Percentiles rank a stretch among this genome's conserved stretches.
Evolutionary conservation across 2,888 invertebrate genomes (phyloP).

Genomic region (Scaptodrosophila latifasciaeformis): DNA sequence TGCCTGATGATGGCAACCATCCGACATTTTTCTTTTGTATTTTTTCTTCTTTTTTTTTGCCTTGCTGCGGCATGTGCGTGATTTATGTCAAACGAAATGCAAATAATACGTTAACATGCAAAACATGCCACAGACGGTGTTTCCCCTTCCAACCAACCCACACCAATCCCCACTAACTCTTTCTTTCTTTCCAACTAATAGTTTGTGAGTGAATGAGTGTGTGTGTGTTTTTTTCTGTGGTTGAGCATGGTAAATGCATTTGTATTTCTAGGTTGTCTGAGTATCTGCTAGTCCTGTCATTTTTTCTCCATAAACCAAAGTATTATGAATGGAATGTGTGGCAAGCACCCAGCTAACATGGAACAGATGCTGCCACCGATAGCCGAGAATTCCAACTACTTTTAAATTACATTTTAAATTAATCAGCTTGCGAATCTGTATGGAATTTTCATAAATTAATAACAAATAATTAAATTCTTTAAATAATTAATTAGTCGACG

Average conservation of each 20-base stretch:
- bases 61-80: slow-evolving; percentile 33
- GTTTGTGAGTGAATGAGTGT: background rate
- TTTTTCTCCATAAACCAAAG: too few species aligned
- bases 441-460: too few species aligned
- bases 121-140: slow-evolving; percentile 45
- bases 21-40: slow-evolving; percentile 25
- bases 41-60: slow-evolving; percentile 8
- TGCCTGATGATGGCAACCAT: background rate
- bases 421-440: too few species aligned
- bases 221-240: slow-evolving; percentile 8
- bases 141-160: slow-evolving; percentile 13
- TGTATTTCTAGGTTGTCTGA: too few species aligned
- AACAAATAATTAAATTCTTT: too few species aligned
- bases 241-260: slow-evolving; percentile 8
- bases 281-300: too few species aligned
- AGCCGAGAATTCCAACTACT: too few species aligned
- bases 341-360: too few species aligned
- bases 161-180: background rate
- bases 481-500: too few species aligned
- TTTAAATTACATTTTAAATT: too few species aligned
- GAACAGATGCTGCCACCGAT: too few species aligned
- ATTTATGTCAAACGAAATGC: slow-evolving; percentile 66
- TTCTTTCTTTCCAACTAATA: background rate
- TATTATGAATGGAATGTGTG: too few species aligned
- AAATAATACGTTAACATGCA: slow-evolving; percentile 65